Base-by-base conservation (phyloP, 2,888 invertebrate genomes). In the Cotesia congregata region DNA sequence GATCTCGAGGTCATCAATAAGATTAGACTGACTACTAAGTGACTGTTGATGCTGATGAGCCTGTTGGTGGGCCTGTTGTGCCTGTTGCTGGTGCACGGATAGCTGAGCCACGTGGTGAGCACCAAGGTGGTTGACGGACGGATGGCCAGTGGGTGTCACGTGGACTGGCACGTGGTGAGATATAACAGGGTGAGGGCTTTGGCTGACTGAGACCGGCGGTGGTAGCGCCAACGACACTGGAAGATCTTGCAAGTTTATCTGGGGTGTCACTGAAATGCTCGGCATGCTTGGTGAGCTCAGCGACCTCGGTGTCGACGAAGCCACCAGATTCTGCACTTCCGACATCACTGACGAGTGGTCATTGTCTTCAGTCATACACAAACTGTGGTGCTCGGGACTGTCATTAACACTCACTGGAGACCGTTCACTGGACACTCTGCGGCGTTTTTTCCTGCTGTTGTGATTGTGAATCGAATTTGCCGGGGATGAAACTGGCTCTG, bases 1-100 rank as follows among this genome's bases (percentile, higher is more conserved):
- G 91, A 97, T 96, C 91, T 97, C 97, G 90, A 96, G 92, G 90
- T 97, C 97, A 87, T 97, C 96, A 72, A 86, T 82, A 79, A 85
- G 81, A 20, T 82, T 78, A 74, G 84, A 75, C 50, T 85, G 86
- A 72, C 80, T 84, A 65, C 79, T 81, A 20, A 81, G 82, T 30
- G 80, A 80, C 17, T 80, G 78, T 69, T 69, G 77, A 72, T 81
- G 77, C 60, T 81, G 79, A 30, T 80, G 81, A n/a, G 82, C 79
- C 72, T 81, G 80, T 76, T 81, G 80, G 65, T 82, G 80, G 17
- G 77, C 77, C 77, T 80, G 81, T 69, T 83, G 83, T 77, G 79
- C 84, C 79, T 82, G 82, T 75, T 81, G 80, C 70, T 86, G 85
- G 62, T 85, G 84, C 17, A 83, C 84, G 72, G 83, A 79, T 71